Evolutionary conservation across 2,113 vertebrate species (phyloP).

Genomic region (Phasianus colchicus): DNA sequence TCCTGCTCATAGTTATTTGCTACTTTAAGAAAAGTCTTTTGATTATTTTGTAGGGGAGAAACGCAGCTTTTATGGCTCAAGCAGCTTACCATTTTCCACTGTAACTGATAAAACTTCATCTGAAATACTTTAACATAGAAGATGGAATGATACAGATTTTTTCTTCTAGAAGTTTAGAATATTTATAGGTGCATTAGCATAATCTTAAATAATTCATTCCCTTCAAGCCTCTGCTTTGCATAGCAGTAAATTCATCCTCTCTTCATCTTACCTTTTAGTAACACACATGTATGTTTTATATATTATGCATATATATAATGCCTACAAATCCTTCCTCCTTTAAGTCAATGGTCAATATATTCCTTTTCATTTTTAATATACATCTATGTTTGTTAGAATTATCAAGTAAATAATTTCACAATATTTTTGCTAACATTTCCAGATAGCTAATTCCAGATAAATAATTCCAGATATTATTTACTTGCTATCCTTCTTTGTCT

Average conservation of each 20-base stretch:
- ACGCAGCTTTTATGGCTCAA: not conserved
- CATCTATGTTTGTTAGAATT: not conserved
- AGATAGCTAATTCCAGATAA: not conserved
- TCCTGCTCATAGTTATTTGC: not conserved
- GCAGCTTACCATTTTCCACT: not conserved
- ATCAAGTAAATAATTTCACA: not conserved
- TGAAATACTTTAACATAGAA: constrained; percentile 20
- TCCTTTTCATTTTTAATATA: not conserved
- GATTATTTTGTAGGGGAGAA: not conserved
- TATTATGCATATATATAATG: not conserved
- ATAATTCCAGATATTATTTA: not conserved
- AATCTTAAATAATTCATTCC: constrained; percentile 29
- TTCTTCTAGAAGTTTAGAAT: not conserved
- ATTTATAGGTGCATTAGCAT: constrained; percentile 19
- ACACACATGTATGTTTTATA: not conserved
- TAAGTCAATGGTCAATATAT: not conserved
- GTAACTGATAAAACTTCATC: not conserved
- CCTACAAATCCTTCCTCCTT: not conserved
- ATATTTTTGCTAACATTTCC: not conserved
- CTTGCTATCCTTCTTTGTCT: not conserved
- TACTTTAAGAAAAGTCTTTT: constrained; percentile 8
- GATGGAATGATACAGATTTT: not conserved
- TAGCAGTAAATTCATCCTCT: not conserved
- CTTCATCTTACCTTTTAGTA: not conserved
- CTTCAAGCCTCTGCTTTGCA: not conserved